Percentiles rank a stretch among this genome's conserved stretches.
These are phyloP conservation scores for Pseudomyrmex concolor DNA, from an alignment of 1,140 invertebrate species.

Conservation along the genomic window DNA sequence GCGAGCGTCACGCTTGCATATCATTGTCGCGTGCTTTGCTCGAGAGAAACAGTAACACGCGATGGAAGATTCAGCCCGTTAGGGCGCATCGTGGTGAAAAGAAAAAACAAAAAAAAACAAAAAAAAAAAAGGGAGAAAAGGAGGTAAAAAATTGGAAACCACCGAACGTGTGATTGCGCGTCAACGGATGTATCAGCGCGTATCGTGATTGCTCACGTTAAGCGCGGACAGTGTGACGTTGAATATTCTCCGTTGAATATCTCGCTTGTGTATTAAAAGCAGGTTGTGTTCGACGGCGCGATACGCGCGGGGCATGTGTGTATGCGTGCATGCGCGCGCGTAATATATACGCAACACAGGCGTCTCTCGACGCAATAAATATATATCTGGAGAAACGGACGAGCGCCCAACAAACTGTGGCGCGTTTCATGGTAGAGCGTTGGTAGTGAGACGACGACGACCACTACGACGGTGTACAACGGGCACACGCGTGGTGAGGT, in stretches of 20 bases:
- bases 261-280: not conserved
- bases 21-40: conserved; percentile 18
- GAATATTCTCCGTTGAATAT: not conserved
- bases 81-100: not conserved
- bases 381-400: conserved; percentile 21
- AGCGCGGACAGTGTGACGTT: not conserved
- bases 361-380: conserved; percentile 45
- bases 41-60: conserved; percentile 8
- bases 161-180: not conserved
- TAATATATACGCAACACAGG: not conserved
- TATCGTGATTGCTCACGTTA: not conserved
- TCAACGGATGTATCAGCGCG: not conserved
- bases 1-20: not conserved
- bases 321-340: not conserved
- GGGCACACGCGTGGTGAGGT: no score
- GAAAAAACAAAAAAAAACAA: no score
- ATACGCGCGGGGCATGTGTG: not conserved
- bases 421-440: not conserved
- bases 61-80: conserved; percentile 4
- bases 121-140: not conserved
- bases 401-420: conserved; percentile 1
- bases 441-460: not conserved
- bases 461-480: not conserved
- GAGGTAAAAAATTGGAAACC: not conserved
- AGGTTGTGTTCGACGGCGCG: conserved; percentile 40